Conservation (phyloP, 2,113 vertebrate species). For the Bufo gargarizans region DNA sequence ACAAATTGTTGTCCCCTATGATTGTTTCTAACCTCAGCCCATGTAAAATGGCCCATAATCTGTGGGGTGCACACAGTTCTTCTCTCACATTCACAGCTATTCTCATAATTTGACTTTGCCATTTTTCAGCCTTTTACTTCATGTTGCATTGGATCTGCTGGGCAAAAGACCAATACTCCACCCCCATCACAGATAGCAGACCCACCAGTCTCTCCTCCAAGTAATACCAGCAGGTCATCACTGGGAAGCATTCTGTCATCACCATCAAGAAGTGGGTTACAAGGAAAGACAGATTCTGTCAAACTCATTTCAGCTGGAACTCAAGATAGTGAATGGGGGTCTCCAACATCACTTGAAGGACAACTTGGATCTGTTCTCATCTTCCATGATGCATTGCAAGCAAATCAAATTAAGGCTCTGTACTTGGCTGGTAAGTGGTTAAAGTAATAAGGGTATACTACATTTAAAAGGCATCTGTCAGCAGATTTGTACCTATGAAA, state of each 20-base stretch:
- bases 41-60: too few relatives aligned
- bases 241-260: slow-evolving; percentile 86
- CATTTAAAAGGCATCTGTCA: too few relatives aligned
- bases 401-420: slow-evolving; percentile 86
- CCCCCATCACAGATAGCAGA: slow-evolving; percentile 96
- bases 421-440: slow-evolving; percentile 83
- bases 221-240: slow-evolving; percentile 82
- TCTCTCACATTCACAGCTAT: neutral
- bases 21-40: too few relatives aligned
- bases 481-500: too few relatives aligned
- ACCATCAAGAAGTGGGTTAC: slow-evolving; percentile 81
- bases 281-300: slow-evolving; percentile 83
- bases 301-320: slow-evolving; percentile 96
- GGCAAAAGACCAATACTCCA: slow-evolving; percentile 94
- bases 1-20: too few relatives aligned
- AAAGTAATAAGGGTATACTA: too few relatives aligned
- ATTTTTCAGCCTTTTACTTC: slow-evolving; percentile 85
- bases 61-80: too few relatives aligned
- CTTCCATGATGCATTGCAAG: slow-evolving; percentile 89
- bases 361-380: slow-evolving; percentile 90
- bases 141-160: slow-evolving; percentile 96
- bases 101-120: slow-evolving; percentile 33
- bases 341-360: slow-evolving; percentile 94
- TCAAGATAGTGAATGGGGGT: slow-evolving; percentile 97
- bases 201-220: slow-evolving; percentile 83